phyloP scores from a whole-genome alignment of 2,797 vertebrate species.

The Adelosebastes latens region DNA sequence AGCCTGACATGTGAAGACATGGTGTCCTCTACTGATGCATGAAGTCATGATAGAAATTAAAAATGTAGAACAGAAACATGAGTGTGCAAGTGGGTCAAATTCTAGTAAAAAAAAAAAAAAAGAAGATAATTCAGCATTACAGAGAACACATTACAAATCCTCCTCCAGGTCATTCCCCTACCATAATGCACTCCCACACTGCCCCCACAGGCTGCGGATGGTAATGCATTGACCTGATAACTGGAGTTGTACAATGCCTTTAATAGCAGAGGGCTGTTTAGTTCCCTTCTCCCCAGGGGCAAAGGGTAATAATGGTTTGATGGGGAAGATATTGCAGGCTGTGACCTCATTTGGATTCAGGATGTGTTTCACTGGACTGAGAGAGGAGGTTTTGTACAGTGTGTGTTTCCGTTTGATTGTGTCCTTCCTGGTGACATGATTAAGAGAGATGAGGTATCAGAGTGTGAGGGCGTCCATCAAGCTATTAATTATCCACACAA shows the following conservation, averaged over 20 bases:
- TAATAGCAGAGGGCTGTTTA: constrained; percentile 66
- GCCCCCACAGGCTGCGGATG: constrained; percentile 49
- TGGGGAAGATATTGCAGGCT: constrained; percentile 70
- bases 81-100: constrained; percentile 43
- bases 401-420: constrained; percentile 5
- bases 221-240: constrained; percentile 57
- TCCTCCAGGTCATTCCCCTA: constrained; percentile 27
- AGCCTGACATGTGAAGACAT: background rate
- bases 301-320: constrained; percentile 75
- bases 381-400: constrained; percentile 16
- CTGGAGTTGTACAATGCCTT: constrained; percentile 44
- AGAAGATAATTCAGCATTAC: constrained; percentile 19
- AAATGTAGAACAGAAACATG: background rate
- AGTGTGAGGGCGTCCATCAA: constrained; percentile 61
- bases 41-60: background rate
- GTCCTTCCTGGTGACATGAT: constrained; percentile 53
- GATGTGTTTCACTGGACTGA: constrained; percentile 60
- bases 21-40: background rate
- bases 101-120: background rate
- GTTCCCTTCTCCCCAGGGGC: constrained; percentile 60
- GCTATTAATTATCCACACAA: constrained; percentile 63
- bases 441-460: constrained; percentile 50
- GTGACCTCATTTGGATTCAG: constrained; percentile 75
- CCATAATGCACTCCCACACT: constrained; percentile 14
- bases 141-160: constrained; percentile 20